phyloP scores from a whole-genome alignment of 2,113 vertebrate genomes.

The Cichladusa arquata region DNA sequence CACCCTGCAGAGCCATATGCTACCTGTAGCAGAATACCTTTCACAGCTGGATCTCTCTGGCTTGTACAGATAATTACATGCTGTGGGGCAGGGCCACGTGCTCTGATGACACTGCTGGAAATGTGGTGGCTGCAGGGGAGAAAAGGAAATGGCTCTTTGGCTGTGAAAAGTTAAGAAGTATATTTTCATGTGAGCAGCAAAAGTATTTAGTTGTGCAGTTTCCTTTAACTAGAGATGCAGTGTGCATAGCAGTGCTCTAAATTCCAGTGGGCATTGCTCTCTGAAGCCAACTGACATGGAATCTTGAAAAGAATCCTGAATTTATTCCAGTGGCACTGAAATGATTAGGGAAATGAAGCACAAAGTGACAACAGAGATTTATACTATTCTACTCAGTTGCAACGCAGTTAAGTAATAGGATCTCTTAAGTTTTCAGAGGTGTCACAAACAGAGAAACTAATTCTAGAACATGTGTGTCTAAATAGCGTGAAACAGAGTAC shows the following conservation, averaged over 20 bases:
- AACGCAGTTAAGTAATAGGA: not conserved
- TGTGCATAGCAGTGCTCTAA: not conserved
- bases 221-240: not conserved
- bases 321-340: not conserved
- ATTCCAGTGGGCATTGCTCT: not conserved
- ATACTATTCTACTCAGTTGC: not conserved
- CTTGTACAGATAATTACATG: not conserved
- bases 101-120: not conserved
- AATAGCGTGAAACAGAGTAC: not conserved
- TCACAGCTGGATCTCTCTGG: not conserved
- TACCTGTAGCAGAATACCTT: constrained; percentile 3
- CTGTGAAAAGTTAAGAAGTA: not conserved
- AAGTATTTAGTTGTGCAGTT: not conserved
- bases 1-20: not conserved
- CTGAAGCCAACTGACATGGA: not conserved
- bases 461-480: not conserved
- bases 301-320: not conserved
- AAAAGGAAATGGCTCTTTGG: not conserved
- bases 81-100: not conserved
- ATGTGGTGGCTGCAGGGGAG: not conserved
- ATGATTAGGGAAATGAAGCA: not conserved
- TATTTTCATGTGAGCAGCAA: not conserved
- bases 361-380: not conserved
- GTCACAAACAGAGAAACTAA: not conserved
- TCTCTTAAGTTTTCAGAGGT: not conserved